Evolutionary conservation across 2,888 invertebrate species (phyloP), one percentile per base, ranked within the genome.

Genomic region (Coleophora flavipennella): DNA sequence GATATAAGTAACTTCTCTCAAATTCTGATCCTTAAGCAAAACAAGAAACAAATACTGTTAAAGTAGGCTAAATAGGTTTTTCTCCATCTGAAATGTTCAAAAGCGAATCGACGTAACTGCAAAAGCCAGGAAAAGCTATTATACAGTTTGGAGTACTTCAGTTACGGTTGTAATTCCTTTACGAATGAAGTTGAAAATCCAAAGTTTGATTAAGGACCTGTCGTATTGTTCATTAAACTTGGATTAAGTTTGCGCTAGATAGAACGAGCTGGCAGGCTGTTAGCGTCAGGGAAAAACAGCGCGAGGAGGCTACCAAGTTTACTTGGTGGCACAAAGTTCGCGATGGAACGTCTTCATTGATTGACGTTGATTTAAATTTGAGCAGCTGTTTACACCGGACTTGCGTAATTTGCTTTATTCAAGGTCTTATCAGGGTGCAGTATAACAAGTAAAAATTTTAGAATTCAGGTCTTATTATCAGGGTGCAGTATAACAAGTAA

Each of bases 151-250:
- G 20, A 20, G 6, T 20, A 20, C 11, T 0, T 8, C 1, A 3
- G n/a, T 45, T 63, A 71, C 50, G 56, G 64, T 62, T 42, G 42
- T 36, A 47, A 62, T 57, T 68, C 14, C 46, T 29, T 29, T 46
- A 49, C 38, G 33, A 33, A 34, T 2, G 40, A 53, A 60, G 60
- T 67, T 68, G 60, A 66, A 75, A 75, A 72, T 76, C 62, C 77
- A 77, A 84, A 81, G 81, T 85, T 85, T 85, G 84, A 85, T 85
- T 84, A 85, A 85, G 76, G 78, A 78, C 68, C 84, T 83, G 85
- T 85, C 85, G 78, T 78, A 81, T 83, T 85, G 85, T 85, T 85
- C 81, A 85, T 85, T 85, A 81, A 85, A 85, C 80, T 84, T 85
- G 83, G 83, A 85, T 86, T 86, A 79, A 86, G 83, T 80, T 85